These are phyloP conservation scores for Brevipalpus yothersi DNA, from an alignment of 1,140 invertebrate species.

Conservation along the genomic window DNA sequence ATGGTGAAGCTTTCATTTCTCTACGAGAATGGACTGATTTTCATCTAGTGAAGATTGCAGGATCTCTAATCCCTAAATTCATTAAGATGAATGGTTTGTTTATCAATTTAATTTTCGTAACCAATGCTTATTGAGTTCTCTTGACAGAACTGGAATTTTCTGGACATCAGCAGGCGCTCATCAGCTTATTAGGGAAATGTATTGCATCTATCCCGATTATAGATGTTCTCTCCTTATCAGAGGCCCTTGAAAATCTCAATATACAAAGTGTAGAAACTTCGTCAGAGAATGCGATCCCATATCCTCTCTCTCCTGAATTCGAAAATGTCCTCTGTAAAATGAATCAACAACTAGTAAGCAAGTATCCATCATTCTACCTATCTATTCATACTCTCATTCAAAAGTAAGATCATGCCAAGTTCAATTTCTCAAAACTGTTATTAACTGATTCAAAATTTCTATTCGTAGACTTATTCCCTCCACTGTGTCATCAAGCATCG, in stretches of 20 bases:
- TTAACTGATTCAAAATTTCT: neutral
- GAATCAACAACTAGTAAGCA: neutral
- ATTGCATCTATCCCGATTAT: neutral
- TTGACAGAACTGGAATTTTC: neutral
- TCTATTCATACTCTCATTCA: neutral
- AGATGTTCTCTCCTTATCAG: neutral
- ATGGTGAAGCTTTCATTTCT: neutral
- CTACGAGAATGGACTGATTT: neutral
- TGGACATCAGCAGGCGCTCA: neutral
- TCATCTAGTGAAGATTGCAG: neutral
- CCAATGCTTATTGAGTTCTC: too few species aligned
- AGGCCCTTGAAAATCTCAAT: neutral
- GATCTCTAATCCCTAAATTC: neutral
- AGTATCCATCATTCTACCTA: neutral
- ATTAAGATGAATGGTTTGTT: neutral
- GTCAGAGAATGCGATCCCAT: neutral
- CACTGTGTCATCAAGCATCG: neutral
- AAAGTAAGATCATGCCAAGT: neutral
- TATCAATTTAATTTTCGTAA: too few species aligned
- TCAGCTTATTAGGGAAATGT: neutral
- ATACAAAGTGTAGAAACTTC: neutral
- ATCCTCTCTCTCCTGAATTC: neutral
- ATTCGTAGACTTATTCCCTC: too few species aligned
- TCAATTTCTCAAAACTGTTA: neutral
- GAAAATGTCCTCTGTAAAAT: neutral